Percentiles rank a stretch among this genome's conserved stretches.
phyloP scores from a whole-genome alignment of 1,140 invertebrate species.

The Habropoda laboriosa region DNA sequence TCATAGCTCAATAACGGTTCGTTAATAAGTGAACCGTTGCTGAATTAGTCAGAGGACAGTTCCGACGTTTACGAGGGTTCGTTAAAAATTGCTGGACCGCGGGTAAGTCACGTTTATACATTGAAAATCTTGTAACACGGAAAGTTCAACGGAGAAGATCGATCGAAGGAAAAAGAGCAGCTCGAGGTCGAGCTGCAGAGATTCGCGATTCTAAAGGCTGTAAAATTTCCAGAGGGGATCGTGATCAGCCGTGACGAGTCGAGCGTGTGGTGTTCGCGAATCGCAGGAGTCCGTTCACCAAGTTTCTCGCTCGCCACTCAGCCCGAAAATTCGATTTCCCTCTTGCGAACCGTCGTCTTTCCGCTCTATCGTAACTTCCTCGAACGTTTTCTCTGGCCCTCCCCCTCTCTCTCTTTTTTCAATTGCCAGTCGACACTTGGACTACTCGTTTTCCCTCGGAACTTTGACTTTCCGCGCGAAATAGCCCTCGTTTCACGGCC shows the following conservation, averaged over 20 bases:
- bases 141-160: neutral
- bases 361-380: neutral
- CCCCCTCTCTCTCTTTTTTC: neutral
- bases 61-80: neutral
- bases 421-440: neutral
- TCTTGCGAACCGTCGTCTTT: constrained; percentile 1
- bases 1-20: neutral
- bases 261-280: constrained; percentile 35
- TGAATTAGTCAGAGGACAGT: neutral
- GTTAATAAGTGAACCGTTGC: neutral
- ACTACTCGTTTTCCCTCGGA: neutral
- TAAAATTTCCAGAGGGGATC: constrained; percentile 45
- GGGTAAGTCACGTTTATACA: too few species aligned
- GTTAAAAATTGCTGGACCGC: neutral
- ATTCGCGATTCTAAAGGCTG: constrained; percentile 25
- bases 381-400: neutral
- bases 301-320: constrained; percentile 41
- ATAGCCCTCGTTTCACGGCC: neutral
- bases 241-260: constrained; percentile 21
- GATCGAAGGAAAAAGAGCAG: neutral
- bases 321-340: constrained; percentile 61
- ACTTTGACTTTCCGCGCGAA: constrained; percentile 1
- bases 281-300: constrained; percentile 59
- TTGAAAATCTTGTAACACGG: neutral
- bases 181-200: neutral